phyloP scores from a whole-genome alignment of 2,113 vertebrate species.

The Melanocharis versteri region DNA sequence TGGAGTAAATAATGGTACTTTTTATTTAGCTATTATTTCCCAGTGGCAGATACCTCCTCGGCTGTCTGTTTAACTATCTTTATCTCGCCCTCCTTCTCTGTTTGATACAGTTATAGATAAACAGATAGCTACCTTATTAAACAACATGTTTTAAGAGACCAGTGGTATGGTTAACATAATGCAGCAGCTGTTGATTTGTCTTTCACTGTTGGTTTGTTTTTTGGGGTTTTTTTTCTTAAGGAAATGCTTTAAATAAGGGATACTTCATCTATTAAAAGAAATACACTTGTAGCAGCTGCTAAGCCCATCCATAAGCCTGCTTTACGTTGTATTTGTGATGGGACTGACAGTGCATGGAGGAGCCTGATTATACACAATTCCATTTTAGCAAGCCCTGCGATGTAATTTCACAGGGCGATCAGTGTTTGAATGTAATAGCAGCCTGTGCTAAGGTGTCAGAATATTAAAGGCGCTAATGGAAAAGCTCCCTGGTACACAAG shows the following conservation, averaged over 20 bases:
- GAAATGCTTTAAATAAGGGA: conserved; percentile 78
- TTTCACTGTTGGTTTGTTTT: conserved; percentile 38
- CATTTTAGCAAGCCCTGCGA: conserved; percentile 81
- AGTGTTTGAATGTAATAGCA: conserved; percentile 89
- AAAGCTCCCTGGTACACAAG: conserved; percentile 96
- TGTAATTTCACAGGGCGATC: conserved; percentile 90
- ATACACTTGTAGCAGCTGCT: conserved; percentile 84
- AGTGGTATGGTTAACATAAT: conserved; percentile 48
- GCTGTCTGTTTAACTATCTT: conserved; percentile 66
- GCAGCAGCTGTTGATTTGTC: conserved; percentile 72
- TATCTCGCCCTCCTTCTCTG: conserved; percentile 56
- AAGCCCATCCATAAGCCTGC: conserved; percentile 81
- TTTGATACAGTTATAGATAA: conserved; percentile 69
- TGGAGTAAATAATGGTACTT: conserved; percentile 59
- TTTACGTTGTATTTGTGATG: conserved; percentile 80
- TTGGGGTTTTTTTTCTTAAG: conserved; percentile 60
- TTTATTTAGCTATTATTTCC: conserved; percentile 71
- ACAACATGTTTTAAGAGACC: conserved; percentile 66
- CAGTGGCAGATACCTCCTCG: conserved; percentile 52
- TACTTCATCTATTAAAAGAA: conserved; percentile 83
- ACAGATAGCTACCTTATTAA: conserved; percentile 71
- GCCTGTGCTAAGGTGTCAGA: conserved; percentile 91
- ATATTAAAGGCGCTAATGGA: conserved; percentile 99
- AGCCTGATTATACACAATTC: conserved; percentile 90
- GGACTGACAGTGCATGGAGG: conserved; percentile 89